Evolutionary conservation across 2,888 invertebrate species (phyloP).

Genomic region (Pachydiplax longipennis): DNA sequence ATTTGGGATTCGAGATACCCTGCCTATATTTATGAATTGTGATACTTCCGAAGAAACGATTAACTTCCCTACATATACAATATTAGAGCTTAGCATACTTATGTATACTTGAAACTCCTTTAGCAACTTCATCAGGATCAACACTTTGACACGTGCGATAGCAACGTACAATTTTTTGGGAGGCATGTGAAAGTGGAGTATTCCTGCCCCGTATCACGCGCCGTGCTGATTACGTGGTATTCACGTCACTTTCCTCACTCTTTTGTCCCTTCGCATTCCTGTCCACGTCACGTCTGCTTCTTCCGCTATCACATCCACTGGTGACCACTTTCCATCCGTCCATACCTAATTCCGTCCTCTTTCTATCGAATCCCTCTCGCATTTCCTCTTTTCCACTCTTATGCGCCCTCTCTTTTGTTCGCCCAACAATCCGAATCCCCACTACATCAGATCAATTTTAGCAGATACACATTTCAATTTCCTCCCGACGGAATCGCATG

Average conservation of each 20-base stretch:
- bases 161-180: too few relatives aligned
- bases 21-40: too few relatives aligned
- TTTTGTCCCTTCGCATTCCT: background rate
- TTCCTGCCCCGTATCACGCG: too few relatives aligned
- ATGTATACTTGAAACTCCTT: too few relatives aligned
- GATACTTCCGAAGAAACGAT: too few relatives aligned
- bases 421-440: background rate
- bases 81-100: too few relatives aligned
- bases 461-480: background rate
- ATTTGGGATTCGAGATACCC: too few relatives aligned
- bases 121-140: too few relatives aligned
- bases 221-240: background rate
- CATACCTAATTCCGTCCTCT: background rate
- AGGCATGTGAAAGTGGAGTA: too few relatives aligned
- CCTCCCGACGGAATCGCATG: background rate
- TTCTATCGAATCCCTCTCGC: background rate
- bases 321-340: background rate
- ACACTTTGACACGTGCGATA: too few relatives aligned
- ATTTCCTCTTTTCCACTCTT: background rate
- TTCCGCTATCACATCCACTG: too few relatives aligned
- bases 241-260: background rate
- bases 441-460: background rate
- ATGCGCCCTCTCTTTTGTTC: background rate
- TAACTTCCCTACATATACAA: too few relatives aligned
- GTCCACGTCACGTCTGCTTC: background rate